A percentile compares a stretch with the other conserved stretches of the same genome.
These are phyloP conservation scores for Diabrotica undecimpunctata DNA, from an alignment of 1,140 invertebrate genomes.

Conservation along the genomic window DNA sequence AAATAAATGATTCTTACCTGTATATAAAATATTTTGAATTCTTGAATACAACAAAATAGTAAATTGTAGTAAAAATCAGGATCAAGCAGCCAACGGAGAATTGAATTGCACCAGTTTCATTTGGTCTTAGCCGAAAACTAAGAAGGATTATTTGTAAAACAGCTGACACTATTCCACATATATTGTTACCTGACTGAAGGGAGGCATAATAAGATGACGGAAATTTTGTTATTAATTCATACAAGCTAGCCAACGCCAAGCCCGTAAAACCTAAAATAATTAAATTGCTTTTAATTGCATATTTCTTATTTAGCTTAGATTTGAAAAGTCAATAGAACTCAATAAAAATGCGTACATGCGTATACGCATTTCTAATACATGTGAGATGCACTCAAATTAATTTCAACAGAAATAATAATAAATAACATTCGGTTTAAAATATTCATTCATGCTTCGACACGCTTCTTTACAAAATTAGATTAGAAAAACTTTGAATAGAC, in stretches of 20 bases:
- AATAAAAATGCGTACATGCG: too few species aligned
- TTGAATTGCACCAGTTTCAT: slow-evolving; percentile 19
- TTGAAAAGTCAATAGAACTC: too few species aligned
- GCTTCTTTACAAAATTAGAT: too few species aligned
- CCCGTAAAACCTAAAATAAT: background rate
- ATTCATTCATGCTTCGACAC: too few species aligned
- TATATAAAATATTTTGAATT: slow-evolving; percentile 32
- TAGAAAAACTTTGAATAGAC: too few species aligned
- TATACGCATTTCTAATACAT: too few species aligned
- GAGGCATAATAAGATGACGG: slow-evolving; percentile 28
- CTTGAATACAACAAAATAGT: slow-evolving; percentile 22
- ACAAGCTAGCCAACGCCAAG: slow-evolving; percentile 28
- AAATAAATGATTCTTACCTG: background rate
- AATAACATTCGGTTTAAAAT: too few species aligned
- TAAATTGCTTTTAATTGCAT: too few species aligned
- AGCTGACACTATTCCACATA: slow-evolving; percentile 32
- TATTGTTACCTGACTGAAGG: slow-evolving; percentile 25
- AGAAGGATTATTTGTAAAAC: slow-evolving; percentile 29
- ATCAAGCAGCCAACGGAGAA: slow-evolving; percentile 26
- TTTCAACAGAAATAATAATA: too few species aligned
- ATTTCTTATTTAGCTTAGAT: too few species aligned
- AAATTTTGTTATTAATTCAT: slow-evolving; percentile 30
- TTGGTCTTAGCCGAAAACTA: slow-evolving; percentile 11
- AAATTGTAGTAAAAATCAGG: slow-evolving; percentile 20
- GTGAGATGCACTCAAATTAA: too few species aligned